phyloP scores from a whole-genome alignment of 2,797 vertebrate species.

The Ciconia nigra region DNA sequence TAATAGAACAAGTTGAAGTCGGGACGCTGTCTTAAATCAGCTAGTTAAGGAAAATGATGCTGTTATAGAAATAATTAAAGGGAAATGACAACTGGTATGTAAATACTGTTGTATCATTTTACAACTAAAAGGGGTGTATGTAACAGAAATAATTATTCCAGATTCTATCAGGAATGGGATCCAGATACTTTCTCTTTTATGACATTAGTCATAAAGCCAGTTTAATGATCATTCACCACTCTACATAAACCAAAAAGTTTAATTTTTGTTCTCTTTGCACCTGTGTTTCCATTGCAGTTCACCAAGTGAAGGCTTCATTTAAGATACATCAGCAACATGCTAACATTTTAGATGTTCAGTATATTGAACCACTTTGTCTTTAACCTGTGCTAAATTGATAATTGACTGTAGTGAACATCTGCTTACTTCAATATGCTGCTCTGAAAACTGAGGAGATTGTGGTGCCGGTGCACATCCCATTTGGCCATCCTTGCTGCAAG shows the following conservation, averaged over 20 bases:
- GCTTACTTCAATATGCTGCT: not conserved
- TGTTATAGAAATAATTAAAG: not conserved
- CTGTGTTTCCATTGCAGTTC: not conserved
- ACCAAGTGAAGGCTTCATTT: not conserved
- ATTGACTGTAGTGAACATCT: not conserved
- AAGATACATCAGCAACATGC: not conserved
- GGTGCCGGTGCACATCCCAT: not conserved
- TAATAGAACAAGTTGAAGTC: not conserved
- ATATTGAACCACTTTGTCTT: not conserved
- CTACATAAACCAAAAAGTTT: not conserved
- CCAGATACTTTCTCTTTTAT: not conserved
- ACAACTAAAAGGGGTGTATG: not conserved
- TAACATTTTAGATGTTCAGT: not conserved
- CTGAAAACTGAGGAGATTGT: not conserved
- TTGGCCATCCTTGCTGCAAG: not conserved
- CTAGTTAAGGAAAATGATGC: not conserved
- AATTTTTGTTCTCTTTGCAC: not conserved
- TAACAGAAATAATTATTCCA: not conserved
- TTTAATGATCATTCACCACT: not conserved
- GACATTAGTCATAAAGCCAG: not conserved
- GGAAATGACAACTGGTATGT: not conserved
- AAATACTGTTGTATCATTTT: not conserved
- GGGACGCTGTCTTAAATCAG: not conserved
- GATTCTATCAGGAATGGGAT: not conserved
- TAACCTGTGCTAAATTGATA: not conserved